Percentiles rank a stretch among this genome's conserved stretches.
Conservation (phyloP, 1,140 invertebrate genomes). For the Drosophila grimshawi region DNA sequence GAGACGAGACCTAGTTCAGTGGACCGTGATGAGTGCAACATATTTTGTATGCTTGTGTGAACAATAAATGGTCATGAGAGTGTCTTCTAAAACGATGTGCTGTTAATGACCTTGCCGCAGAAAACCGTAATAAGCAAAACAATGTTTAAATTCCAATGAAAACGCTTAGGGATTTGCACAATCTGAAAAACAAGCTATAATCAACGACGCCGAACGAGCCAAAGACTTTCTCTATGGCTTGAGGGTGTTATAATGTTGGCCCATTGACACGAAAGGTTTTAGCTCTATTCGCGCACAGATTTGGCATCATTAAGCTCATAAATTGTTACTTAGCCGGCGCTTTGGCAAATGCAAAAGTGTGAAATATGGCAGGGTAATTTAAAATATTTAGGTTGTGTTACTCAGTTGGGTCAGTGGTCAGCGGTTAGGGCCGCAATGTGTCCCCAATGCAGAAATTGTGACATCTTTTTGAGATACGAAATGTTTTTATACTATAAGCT, state of each 20-base stretch:
- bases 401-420: constrained; percentile 56
- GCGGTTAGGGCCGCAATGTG: constrained; percentile 43
- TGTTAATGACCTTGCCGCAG: constrained; percentile 48
- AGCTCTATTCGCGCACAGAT: constrained; percentile 23
- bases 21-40: constrained; percentile 12
- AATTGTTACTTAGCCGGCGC: constrained; percentile 46
- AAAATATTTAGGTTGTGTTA: constrained; percentile 55
- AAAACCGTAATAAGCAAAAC: constrained; percentile 34
- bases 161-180: constrained; percentile 61
- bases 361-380: constrained; percentile 71
- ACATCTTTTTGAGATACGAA: constrained; percentile 47
- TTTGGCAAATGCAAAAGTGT: constrained; percentile 63
- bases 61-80: constrained; percentile 22
- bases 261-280: constrained; percentile 66
- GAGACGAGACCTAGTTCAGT: neutral
- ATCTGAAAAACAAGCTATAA: constrained; percentile 30
- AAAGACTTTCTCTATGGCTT: constrained; percentile 68
- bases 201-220: constrained; percentile 18
- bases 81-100: constrained; percentile 29
- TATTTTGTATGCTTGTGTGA: constrained; percentile 21
- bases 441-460: constrained; percentile 61
- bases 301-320: constrained; percentile 69
- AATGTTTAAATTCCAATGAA: constrained; percentile 51
- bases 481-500: constrained; percentile 26
- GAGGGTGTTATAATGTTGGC: constrained; percentile 65